A percentile compares a stretch with the other conserved stretches of the same genome.
These are phyloP conservation scores for Phalacrocorax carbo DNA, from an alignment of 2,113 vertebrate genomes.

Conservation along the genomic window DNA sequence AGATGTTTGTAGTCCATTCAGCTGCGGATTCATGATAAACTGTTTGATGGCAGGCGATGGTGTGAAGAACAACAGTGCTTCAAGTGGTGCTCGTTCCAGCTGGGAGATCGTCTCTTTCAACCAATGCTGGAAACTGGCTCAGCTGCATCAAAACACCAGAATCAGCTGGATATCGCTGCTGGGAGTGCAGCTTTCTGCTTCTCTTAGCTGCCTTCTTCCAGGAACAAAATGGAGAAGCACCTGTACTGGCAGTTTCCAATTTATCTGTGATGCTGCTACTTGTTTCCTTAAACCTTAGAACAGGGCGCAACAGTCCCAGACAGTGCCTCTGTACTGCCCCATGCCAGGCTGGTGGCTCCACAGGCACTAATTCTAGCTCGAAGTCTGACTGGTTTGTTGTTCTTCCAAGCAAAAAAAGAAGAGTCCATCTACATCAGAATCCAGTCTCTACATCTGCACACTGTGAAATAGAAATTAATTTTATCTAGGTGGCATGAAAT, in stretches of 20 bases:
- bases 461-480: not conserved
- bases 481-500: not conserved
- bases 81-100: not conserved
- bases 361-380: not conserved
- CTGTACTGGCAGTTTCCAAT: accelerated
- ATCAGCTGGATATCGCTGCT: not conserved
- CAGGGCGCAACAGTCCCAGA: not conserved
- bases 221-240: not conserved
- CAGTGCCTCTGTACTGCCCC: not conserved
- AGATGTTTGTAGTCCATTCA: not conserved
- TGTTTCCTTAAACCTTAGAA: not conserved
- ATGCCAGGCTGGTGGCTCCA: not conserved
- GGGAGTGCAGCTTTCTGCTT: not conserved
- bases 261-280: not conserved
- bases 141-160: not conserved
- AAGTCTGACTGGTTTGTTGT: not conserved
- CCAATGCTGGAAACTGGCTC: not conserved
- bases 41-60: not conserved
- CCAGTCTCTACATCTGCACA: not conserved
- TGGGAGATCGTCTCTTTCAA: not conserved
- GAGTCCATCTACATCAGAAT: accelerated
- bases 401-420: not conserved
- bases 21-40: not conserved
- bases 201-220: not conserved
- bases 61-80: not conserved